Conservation (phyloP, 2,113 vertebrate genomes). For the Grammomys surdaster region DNA sequence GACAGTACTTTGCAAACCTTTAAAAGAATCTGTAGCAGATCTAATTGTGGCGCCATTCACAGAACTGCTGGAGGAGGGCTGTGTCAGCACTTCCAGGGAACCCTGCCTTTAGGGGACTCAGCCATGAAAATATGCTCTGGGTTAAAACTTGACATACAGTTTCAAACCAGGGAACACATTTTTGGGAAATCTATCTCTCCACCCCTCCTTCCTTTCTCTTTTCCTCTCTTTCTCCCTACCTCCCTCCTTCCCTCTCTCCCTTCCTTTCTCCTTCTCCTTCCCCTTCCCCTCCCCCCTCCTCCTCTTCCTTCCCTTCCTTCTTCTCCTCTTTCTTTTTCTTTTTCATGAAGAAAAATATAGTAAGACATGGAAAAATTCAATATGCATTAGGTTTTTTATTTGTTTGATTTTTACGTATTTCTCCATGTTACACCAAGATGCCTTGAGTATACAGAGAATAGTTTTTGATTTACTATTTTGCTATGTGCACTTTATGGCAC, state of each 20-base stretch:
- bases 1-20: constrained; percentile 88
- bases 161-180: constrained; percentile 85
- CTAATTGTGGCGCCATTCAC: constrained; percentile 88
- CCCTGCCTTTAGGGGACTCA: constrained; percentile 87
- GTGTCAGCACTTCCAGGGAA: constrained; percentile 89
- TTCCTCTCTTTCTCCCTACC: not conserved
- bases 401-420: constrained; percentile 58
- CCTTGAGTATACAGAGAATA: constrained; percentile 42
- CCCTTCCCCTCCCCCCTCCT: not conserved
- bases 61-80: constrained; percentile 84
- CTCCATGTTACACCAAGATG: constrained; percentile 36
- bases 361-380: not conserved
- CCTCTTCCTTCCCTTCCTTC: not conserved
- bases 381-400: not conserved
- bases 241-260: not conserved
- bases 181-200: constrained; percentile 80
- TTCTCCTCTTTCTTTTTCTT: not conserved
- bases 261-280: not conserved
- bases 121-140: constrained; percentile 88
- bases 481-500: not conserved
- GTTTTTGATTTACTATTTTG: constrained; percentile 55
- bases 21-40: constrained; percentile 88
- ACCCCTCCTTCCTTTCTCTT: rapidly evolving
- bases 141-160: constrained; percentile 86
- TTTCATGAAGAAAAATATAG: not conserved